These are phyloP conservation scores for Pseudotriccus pelzelni DNA, from an alignment of 2,797 vertebrate genomes.

Conservation along the genomic window DNA sequence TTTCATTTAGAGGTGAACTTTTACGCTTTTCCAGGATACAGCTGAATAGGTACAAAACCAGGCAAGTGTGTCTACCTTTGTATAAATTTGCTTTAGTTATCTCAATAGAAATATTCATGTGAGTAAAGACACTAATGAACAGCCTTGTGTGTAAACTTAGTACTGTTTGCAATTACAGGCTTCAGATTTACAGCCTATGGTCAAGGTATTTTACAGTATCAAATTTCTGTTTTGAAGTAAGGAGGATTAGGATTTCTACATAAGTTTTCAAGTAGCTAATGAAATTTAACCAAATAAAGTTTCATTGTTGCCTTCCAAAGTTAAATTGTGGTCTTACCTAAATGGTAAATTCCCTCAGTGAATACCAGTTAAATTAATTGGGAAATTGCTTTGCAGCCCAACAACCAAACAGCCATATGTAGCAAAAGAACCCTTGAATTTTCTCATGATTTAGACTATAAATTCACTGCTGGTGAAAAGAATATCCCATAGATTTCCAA, in stretches of 20 bases:
- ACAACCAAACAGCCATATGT: background rate
- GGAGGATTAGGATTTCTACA: conserved; percentile 1
- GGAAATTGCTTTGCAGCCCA: background rate
- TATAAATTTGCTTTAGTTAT: background rate
- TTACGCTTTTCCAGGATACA: background rate
- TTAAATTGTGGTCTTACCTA: conserved; percentile 13
- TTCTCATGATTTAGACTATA: background rate
- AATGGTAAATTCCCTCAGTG: background rate
- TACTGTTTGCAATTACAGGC: conserved; percentile 6
- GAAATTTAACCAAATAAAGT: conserved; percentile 24
- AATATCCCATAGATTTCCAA: background rate
- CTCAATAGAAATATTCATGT: background rate
- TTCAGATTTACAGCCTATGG: background rate
- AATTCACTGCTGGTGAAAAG: background rate
- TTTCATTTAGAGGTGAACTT: background rate
- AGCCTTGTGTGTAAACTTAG: background rate
- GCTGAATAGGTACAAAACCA: background rate
- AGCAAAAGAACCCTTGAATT: background rate
- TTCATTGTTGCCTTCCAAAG: conserved; percentile 1
- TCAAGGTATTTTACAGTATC: background rate
- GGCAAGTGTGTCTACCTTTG: background rate
- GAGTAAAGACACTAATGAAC: background rate
- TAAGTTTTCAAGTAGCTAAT: conserved; percentile 13
- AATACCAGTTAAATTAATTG: conserved; percentile 13
- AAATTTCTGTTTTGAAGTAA: conserved; percentile 7